Evolutionary conservation across 2,888 invertebrate genomes (phyloP).

Genomic region (Marasmarcha lunaedactyla): DNA sequence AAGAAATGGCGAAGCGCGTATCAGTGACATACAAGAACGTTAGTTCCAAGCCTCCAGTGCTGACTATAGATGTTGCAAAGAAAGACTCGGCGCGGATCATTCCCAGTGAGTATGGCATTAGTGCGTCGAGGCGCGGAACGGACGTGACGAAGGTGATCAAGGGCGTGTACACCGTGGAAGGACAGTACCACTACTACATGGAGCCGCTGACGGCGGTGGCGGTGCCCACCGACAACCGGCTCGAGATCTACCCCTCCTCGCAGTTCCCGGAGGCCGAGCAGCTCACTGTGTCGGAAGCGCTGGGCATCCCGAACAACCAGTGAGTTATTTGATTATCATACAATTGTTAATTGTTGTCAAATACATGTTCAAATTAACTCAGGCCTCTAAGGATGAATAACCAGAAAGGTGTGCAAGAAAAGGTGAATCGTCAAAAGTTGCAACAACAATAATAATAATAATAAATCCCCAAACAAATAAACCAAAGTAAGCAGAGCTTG

Average conservation of each 20-base stretch:
- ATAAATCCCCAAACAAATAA: too few relatives aligned
- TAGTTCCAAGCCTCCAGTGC: slow-evolving; percentile 34
- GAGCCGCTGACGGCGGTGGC: slow-evolving; percentile 27
- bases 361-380: too few relatives aligned
- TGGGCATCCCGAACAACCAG: slow-evolving; percentile 66
- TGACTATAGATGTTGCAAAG: slow-evolving; percentile 47
- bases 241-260: slow-evolving; percentile 25
- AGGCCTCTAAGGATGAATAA: too few relatives aligned
- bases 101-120: slow-evolving; percentile 22
- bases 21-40: slow-evolving; percentile 57
- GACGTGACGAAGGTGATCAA: slow-evolving; percentile 23
- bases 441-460: too few relatives aligned
- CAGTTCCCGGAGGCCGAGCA: slow-evolving; percentile 26
- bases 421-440: too few relatives aligned
- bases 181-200: slow-evolving; percentile 30
- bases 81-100: slow-evolving; percentile 48
- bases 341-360: too few relatives aligned
- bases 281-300: slow-evolving; percentile 23
- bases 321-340: slow-evolving; percentile 30
- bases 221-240: slow-evolving; percentile 26
- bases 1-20: slow-evolving; percentile 66
- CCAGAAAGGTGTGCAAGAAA: too few relatives aligned
- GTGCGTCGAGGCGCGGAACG: slow-evolving; percentile 23
- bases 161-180: slow-evolving; percentile 25
- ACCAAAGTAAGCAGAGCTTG: too few relatives aligned